Evolutionary conservation across 2,113 vertebrate genomes (phyloP), one percentile per base, ranked within the genome.

Genomic region (Rhinogobius similis): DNA sequence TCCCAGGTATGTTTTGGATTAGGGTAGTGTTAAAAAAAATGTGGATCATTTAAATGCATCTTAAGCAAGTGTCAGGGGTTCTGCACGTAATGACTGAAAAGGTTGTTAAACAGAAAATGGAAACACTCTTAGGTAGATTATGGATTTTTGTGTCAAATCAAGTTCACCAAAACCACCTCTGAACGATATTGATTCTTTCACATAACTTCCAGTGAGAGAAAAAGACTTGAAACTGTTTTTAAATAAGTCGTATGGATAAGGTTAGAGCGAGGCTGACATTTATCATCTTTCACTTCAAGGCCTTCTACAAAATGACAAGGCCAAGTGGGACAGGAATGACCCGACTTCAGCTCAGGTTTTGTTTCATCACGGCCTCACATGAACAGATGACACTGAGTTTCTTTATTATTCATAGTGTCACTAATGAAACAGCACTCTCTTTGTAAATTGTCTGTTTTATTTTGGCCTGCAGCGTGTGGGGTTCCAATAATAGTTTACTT

Each of bases 181-280:
- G 38, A 63, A 26, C 23, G 21, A 12, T 43, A 43, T 63, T 43
- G 62, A 63, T 63, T 43, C 36, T 23, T 24, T 43, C 62, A 63
- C 39, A 39, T 39, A 26, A 43, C 38, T 41, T 23, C 21, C 61
- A 26, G 29, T 20, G 29, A 32, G 14, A 14, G 39, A 55, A 53
- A 65, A 52, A 73, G 29, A 24, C 44, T 46, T 13, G 16, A 24
- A 36, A 16, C n/a, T 12, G 39, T 20, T 70, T 36, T 44, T 13
- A 24, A 63, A 52, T 70, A 29, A 50, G 2, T 0, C 43, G 21
- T 13, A 67, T 3, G 26, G 68, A 50, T 26, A 24, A 46, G 29
- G 41, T 62, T 61, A 43, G 56, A 52, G 56, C 62, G 38, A 53
- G 23, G 46, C 10, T 68, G 50, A 52, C 56, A 48, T 70, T 70